Base-by-base conservation (phyloP, 1,140 invertebrate genomes). In the Ptiloglossa arizonensis region DNA sequence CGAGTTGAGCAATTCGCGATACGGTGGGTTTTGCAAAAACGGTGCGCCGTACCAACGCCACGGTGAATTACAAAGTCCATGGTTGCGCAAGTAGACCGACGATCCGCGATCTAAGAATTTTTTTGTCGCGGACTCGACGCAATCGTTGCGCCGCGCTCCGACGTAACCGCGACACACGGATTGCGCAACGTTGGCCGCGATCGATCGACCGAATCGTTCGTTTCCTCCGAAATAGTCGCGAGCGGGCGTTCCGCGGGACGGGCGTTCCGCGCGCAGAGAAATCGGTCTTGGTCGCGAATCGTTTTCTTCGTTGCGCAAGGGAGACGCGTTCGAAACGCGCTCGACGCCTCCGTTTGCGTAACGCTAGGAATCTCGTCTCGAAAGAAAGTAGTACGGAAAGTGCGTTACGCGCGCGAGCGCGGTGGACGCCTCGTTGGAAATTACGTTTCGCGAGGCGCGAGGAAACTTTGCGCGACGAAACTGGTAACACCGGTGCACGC, bases 1-100 rank as follows among this genome's bases (percentile, higher is more conserved):
- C 6, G 35, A 9, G 22, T 70, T 44, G 54, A 38, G 15, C 15
- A 59, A 70, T 54, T 5, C 27, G 1, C n/a, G 38, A 19, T 32
- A 19, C 13, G 1, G 41, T 29, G 6, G n/a, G 1, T 56, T 57
- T 57, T 11, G 35, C 62, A 46, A 56, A 74, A 66, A 41, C 9
- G 35, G 29, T 41, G 8, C 38, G 22, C 9, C 24, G n/a, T 22
- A 41, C 11, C 66, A 19, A 41, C 54, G 11, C 1, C 19, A 46
- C 17, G 54, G 22, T 13, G 32, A 66, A 22, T 66, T 62, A 44
- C 17, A 19, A 19, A 44, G 11, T 38, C 19, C 13, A 4, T n/a
- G 17, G 27, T 74, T 74, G 62, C 11, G 38, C 50, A 67, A 74
- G n/a, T 44, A 46, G 68, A 56, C 19, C 35, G 4, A 8, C 32